These are phyloP conservation scores for Chrysoperla carnea DNA, from an alignment of 1,140 invertebrate species.

Conservation along the genomic window DNA sequence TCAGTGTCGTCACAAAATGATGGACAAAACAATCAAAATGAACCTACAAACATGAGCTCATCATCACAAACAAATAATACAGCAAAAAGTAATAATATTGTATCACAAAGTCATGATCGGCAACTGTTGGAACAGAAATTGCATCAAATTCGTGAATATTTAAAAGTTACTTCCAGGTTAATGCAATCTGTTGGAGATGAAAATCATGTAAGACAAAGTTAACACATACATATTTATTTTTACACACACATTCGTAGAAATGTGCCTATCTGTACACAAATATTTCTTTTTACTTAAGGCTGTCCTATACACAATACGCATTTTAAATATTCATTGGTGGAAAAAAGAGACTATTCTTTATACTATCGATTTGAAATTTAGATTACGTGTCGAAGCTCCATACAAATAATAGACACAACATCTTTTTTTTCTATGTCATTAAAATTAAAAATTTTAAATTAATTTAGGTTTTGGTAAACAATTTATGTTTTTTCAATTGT, in stretches of 20 bases:
- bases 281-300: neutral
- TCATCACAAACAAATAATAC: no score
- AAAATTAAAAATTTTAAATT: no score
- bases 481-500: constrained; percentile 1
- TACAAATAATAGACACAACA: no score
- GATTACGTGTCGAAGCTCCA: no score
- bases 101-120: constrained; percentile 3
- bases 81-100: no score
- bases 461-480: constrained; percentile 1
- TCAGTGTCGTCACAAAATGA: no score
- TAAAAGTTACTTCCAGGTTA: constrained; percentile 21
- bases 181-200: constrained; percentile 22
- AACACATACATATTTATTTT: constrained; percentile 4
- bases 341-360: no score
- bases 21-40: no score
- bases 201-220: constrained; percentile 20
- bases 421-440: no score
- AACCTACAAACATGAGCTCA: no score
- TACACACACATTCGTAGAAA: no score
- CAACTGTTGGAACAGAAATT: constrained; percentile 23
- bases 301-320: constrained; percentile 1
- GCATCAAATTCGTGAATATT: constrained; percentile 23
- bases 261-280: constrained; percentile 2
- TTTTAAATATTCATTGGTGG: constrained; percentile 1
- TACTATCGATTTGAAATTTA: no score